A percentile compares a stretch with the other conserved stretches of the same genome.
Conservation (phyloP, 1,140 invertebrate genomes). For the Oryctes rhinoceros region DNA sequence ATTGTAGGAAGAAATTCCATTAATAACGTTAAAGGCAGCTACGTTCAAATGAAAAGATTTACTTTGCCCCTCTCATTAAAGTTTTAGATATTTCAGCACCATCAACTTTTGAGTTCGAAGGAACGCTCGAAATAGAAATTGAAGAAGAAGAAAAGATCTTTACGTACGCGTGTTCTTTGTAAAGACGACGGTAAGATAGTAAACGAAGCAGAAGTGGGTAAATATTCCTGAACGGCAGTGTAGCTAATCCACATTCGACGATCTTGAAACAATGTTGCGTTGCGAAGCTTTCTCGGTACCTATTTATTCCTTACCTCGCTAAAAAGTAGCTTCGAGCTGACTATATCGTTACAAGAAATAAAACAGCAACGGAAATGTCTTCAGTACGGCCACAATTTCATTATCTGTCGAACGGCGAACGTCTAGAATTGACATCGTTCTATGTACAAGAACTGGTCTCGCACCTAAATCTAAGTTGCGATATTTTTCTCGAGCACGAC, state of each 20-base stretch:
- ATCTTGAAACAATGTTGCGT: neutral
- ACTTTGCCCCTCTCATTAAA: too few species aligned
- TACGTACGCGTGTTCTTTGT: too few species aligned
- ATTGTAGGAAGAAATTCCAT: too few species aligned
- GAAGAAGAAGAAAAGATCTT: too few species aligned
- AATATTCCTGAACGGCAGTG: too few species aligned
- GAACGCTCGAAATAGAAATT: too few species aligned
- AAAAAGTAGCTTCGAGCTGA: neutral
- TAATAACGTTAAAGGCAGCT: too few species aligned
- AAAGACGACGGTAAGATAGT: too few species aligned
- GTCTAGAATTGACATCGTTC: neutral
- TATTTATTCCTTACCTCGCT: neutral
- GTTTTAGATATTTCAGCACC: too few species aligned
- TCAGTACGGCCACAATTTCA: constrained; percentile 17
- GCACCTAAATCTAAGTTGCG: neutral
- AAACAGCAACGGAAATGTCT: constrained; percentile 4
- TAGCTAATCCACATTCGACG: neutral
- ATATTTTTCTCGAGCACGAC: neutral
- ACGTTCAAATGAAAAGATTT: too few species aligned
- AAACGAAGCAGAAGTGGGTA: too few species aligned
- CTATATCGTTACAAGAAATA: constrained; percentile 2
- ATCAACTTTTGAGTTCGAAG: too few species aligned
- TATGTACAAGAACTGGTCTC: neutral
- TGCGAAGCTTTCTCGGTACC: neutral
- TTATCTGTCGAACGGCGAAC: constrained; percentile 6